Conservation (phyloP, 2,113 vertebrate species). For the Planiliza haematocheilus region DNA sequence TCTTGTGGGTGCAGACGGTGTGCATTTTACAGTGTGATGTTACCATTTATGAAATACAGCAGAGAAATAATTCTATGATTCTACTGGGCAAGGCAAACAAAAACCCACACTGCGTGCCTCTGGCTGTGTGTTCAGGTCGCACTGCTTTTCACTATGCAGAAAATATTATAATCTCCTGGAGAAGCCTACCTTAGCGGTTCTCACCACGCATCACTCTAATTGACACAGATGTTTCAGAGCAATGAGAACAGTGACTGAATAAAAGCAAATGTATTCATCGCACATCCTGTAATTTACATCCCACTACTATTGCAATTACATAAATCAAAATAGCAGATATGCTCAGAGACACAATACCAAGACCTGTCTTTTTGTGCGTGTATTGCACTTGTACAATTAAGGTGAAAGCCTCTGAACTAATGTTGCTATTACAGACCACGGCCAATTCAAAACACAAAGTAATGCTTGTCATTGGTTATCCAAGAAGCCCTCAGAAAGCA, state of each 20-base stretch:
- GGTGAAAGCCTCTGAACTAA: constrained; percentile 20
- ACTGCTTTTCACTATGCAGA: not conserved
- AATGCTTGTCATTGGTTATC: constrained; percentile 5
- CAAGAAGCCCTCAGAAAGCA: constrained; percentile 1
- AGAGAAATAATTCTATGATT: not conserved
- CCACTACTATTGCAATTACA: not conserved
- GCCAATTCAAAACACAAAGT: constrained; percentile 7
- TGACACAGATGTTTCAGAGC: not conserved
- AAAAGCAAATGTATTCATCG: not conserved
- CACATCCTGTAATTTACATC: not conserved
- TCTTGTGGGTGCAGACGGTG: not conserved
- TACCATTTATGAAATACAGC: not conserved
- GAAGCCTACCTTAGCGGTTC: constrained; percentile 3
- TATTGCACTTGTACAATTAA: constrained; percentile 3
- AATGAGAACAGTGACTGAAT: not conserved
- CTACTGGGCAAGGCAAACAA: not conserved
- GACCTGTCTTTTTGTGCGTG: constrained; percentile 2
- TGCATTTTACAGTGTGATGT: not conserved
- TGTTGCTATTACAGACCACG: constrained; percentile 16
- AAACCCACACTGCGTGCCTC: not conserved
- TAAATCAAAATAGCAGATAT: not conserved
- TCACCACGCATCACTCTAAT: too few species aligned
- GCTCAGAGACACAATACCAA: not conserved
- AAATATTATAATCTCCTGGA: not conserved
- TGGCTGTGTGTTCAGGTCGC: not conserved